Evolutionary conservation across 2,888 invertebrate species (phyloP).

Genomic region (Sarcophaga rosellei): DNA sequence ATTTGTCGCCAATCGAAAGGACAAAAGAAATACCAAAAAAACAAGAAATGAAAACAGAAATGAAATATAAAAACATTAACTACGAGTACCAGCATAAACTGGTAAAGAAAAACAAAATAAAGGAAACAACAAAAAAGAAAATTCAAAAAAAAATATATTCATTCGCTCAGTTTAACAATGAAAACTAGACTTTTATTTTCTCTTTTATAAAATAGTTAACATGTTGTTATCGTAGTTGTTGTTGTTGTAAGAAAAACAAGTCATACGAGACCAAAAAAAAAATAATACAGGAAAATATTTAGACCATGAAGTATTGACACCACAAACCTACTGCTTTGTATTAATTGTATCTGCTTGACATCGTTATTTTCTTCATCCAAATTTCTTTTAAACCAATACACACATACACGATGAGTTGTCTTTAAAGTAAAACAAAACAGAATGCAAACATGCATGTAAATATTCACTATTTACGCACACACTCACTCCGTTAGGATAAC

Average conservation of each 20-base stretch:
- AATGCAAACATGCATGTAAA: neutral
- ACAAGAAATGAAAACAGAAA: neutral
- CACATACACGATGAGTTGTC: too few relatives aligned
- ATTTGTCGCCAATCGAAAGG: conserved; percentile 43
- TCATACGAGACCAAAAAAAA: neutral
- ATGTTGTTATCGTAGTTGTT: neutral
- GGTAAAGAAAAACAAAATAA: neutral
- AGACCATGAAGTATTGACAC: conserved; percentile 31
- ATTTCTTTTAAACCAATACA: too few relatives aligned
- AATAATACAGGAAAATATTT: neutral
- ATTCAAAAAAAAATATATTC: conserved; percentile 9
- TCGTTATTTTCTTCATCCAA: neutral
- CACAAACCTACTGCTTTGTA: conserved; percentile 15
- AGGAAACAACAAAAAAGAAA: neutral
- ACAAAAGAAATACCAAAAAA: neutral
- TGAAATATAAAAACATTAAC: neutral
- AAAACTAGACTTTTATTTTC: conserved; percentile 28
- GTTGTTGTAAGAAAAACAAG: neutral
- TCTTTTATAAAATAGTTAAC: neutral
- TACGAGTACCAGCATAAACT: neutral
- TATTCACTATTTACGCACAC: neutral
- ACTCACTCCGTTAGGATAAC: neutral
- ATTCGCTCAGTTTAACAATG: conserved; percentile 48
- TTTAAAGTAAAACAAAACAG: too few relatives aligned
- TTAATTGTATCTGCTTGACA: neutral